Evolutionary conservation across 2,888 invertebrate genomes (phyloP).

Genomic region (Lepidocyrtoides sp.): DNA sequence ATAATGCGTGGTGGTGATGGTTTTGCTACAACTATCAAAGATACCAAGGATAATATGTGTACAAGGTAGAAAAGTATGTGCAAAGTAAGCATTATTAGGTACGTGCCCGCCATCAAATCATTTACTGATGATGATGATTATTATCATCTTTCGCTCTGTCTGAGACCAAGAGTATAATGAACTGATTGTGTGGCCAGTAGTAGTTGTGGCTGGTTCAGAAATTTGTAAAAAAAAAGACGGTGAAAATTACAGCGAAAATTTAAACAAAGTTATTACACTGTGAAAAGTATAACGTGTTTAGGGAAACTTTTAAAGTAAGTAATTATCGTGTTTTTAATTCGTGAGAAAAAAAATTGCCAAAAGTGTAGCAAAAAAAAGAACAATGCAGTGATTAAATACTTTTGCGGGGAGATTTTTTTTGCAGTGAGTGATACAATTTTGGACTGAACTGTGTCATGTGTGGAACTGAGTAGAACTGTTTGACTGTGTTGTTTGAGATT

Average conservation of each 20-base stretch:
- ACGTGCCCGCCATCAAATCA: constrained; percentile 68
- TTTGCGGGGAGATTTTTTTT: too few species aligned
- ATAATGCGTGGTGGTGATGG: constrained; percentile 22
- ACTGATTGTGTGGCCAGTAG: constrained; percentile 34
- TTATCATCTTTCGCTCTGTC: not conserved
- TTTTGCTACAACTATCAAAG: not conserved
- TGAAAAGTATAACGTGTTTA: too few species aligned
- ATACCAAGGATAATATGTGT: too few species aligned
- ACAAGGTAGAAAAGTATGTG: not conserved
- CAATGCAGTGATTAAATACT: too few species aligned
- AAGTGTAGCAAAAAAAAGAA: too few species aligned
- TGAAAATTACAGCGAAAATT: constrained; percentile 6
- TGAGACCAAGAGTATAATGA: constrained; percentile 34
- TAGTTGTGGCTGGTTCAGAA: not conserved
- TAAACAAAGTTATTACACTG: not conserved
- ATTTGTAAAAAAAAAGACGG: not conserved
- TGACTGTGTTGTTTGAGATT: not conserved
- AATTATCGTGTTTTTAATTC: not conserved
- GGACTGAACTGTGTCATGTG: too few species aligned
- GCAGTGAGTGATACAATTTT: too few species aligned
- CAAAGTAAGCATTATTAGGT: constrained; percentile 49
- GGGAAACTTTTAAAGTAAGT: not conserved
- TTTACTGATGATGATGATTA: constrained; percentile 50
- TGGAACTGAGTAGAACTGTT: not conserved
- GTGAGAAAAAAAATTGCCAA: not conserved